phyloP scores from a whole-genome alignment of 2,797 vertebrate species.

The Parauchenoglanis ngamensis region DNA sequence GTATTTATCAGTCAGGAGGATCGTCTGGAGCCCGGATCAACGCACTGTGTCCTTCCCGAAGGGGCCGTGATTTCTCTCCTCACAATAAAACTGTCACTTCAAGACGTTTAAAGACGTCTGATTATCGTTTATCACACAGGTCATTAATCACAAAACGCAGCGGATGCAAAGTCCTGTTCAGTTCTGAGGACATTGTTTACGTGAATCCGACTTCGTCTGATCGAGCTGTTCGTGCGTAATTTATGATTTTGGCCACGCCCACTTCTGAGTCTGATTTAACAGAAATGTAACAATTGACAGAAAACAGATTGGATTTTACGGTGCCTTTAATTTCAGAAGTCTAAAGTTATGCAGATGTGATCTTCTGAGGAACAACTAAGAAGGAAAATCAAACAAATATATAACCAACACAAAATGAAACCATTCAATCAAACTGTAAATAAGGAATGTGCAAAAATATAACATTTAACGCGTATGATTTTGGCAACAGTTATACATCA shows the following conservation, averaged over 20 bases:
- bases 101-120: background rate
- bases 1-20: background rate
- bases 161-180: background rate
- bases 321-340: background rate
- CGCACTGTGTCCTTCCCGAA: background rate
- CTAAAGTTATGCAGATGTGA: background rate
- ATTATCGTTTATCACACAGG: background rate
- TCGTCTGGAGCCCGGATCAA: background rate
- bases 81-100: constrained; percentile 8
- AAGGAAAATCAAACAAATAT: background rate
- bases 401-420: background rate
- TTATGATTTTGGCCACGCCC: background rate
- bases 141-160: too few relatives aligned
- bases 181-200: background rate
- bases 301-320: background rate
- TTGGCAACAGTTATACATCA: background rate
- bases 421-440: background rate
- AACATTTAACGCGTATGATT: background rate
- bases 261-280: background rate
- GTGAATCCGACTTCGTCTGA: background rate
- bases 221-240: background rate
- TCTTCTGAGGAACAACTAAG: background rate
- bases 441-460: background rate
- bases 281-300: background rate
- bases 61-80: background rate